phyloP scores from a whole-genome alignment of 2,888 invertebrate genomes.

The Alloscopus bannaensis region DNA sequence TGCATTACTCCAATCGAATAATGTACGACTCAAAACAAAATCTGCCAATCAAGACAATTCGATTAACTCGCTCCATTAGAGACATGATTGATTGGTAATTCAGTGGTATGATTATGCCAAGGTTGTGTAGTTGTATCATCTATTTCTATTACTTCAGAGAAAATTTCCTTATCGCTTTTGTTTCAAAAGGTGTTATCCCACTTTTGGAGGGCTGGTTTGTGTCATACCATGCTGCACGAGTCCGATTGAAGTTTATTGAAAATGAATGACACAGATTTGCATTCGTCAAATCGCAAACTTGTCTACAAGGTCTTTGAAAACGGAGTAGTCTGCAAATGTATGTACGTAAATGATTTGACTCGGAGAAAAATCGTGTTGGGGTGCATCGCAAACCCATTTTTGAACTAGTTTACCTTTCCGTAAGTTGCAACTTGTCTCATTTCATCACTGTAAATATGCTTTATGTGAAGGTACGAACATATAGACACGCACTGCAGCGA shows the following conservation, averaged over 20 bases:
- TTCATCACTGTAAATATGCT: no score
- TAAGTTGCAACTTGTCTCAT: neutral
- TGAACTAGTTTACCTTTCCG: constrained; percentile 48
- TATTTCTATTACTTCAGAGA: neutral
- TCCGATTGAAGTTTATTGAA: neutral
- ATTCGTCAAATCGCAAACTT: constrained; percentile 27
- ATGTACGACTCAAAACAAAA: neutral
- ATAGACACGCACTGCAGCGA: no score
- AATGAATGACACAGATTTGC: neutral
- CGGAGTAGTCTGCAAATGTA: no score
- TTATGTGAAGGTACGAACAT: no score
- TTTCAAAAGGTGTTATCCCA: no score
- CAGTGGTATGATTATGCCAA: constrained; percentile 1
- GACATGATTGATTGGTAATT: neutral
- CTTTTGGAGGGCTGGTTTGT: no score
- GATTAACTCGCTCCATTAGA: constrained; percentile 8
- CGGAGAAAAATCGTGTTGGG: no score
- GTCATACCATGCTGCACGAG: neutral
- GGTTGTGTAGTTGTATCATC: constrained; percentile 2
- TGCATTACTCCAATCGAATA: neutral
- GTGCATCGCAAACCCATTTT: neutral
- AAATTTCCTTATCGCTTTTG: neutral
- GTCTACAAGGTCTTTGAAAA: constrained; percentile 19
- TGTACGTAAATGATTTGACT: no score
- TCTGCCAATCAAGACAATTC: neutral